A percentile compares a stretch with the other conserved stretches of the same genome.
Conservation (phyloP, 2,888 invertebrate species). For the Rhimphoctona megacephalus region DNA sequence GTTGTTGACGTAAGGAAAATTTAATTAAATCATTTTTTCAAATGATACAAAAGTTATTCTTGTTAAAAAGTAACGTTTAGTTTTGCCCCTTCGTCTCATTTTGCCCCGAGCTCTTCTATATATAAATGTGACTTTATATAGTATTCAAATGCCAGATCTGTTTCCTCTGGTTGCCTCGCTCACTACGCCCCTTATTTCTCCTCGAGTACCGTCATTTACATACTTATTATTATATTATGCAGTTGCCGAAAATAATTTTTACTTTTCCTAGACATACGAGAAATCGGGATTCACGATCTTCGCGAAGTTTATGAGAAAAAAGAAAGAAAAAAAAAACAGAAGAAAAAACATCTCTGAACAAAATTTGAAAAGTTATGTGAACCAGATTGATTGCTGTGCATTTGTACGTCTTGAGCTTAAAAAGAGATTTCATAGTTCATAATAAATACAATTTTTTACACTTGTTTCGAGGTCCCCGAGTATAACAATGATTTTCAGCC, state of each 20-base stretch:
- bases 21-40: background rate
- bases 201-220: constrained; percentile 78
- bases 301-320: background rate
- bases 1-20: background rate
- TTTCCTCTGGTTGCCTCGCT: constrained; percentile 40
- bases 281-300: constrained; percentile 9
- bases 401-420: background rate
- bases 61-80: background rate
- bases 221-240: constrained; percentile 83
- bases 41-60: background rate
- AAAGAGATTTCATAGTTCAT: background rate
- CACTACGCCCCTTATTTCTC: constrained; percentile 68
- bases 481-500: background rate
- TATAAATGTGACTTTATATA: constrained; percentile 16
- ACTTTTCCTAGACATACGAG: constrained; percentile 63
- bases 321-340: background rate
- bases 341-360: background rate
- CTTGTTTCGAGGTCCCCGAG: background rate
- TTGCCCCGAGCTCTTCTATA: background rate
- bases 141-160: constrained; percentile 66
- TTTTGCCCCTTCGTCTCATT: background rate
- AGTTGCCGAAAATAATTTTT: constrained; percentile 79
- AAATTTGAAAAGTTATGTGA: background rate
- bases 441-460: background rate
- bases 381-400: no score